A percentile compares a stretch with the other conserved stretches of the same genome.
Conservation (phyloP, 1,140 invertebrate species). For the Gryon sp. region DNA sequence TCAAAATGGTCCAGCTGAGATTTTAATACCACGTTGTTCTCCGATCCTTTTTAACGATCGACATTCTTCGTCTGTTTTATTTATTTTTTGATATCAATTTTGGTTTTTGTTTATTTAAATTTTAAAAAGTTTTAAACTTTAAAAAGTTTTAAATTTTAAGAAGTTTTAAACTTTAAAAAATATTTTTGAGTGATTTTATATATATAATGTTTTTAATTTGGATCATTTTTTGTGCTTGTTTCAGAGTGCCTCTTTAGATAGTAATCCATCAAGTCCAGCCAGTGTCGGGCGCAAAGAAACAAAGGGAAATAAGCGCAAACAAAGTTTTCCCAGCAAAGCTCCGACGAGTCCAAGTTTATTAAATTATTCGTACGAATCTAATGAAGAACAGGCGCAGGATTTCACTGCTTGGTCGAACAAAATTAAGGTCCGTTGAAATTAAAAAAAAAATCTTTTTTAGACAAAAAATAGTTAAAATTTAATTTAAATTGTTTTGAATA, state of each 20-base stretch:
- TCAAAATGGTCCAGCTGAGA: constrained; percentile 9
- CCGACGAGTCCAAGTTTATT: constrained; percentile 80
- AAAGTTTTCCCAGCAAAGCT: constrained; percentile 85
- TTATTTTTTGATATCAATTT: not conserved
- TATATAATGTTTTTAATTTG: not conserved
- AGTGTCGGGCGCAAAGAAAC: constrained; percentile 78
- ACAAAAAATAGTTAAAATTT: too few species aligned
- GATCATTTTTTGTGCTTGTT: constrained; percentile 20
- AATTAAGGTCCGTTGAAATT: too few species aligned
- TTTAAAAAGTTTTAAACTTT: too few species aligned
- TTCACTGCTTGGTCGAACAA: constrained; percentile 77
- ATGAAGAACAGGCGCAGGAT: constrained; percentile 76
- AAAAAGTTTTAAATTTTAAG: too few species aligned
- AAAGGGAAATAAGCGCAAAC: constrained; percentile 83
- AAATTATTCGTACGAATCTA: constrained; percentile 74
- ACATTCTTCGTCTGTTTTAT: not conserved
- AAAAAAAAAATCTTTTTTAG: too few species aligned
- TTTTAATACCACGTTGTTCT: constrained; percentile 1
- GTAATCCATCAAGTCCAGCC: constrained; percentile 78
- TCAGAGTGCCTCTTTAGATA: constrained; percentile 77
- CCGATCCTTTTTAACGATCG: not conserved
- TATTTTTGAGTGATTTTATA: too few species aligned
- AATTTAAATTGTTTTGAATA: too few species aligned
- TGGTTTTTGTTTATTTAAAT: not conserved
- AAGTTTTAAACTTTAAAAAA: too few species aligned